Base-by-base conservation (phyloP, 2,888 invertebrate genomes). In the Mylabris sibirica region DNA sequence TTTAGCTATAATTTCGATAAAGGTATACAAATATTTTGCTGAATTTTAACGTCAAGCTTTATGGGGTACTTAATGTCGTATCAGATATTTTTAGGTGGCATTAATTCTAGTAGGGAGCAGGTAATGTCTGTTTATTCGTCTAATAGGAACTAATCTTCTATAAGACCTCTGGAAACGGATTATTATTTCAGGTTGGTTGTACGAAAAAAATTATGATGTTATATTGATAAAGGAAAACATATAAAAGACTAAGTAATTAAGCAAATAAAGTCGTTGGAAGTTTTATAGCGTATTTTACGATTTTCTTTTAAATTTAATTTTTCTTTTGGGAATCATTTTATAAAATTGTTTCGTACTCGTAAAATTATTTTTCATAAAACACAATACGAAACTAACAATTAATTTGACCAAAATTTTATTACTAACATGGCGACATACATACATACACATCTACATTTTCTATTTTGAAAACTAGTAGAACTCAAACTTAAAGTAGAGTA, bases 181-280 rank as follows among this genome's bases (percentile, higher is more conserved):
- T 75, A 74, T 70, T 72, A 72, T 73, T 67, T 68, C 70, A 67
- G 65, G 57, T 57, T 53, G 53, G 53, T 12, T 57, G 24, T 57
- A 57, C n/a, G 22, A 20, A 70, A 66, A 72, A 71, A 69, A 65
- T 71, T 73, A 72, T 22, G 53, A 57, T 22, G 57, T 71, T 70
- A 72, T 73, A 71, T 75, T 70, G 75, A 75, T 71, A 73, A 75
- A 76, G 71, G 72, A 74, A 65, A 74, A 75, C 72, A 74, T 68
- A 74, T 75, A 75, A 76, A 77, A 78, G 75, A 72, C 74, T 76
- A 74, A 77, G 79, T 79, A 79, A 79, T 79, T 78, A 79, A 76
- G 76, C 75, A 79, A 78, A 78, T 76, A 78, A 76, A 78, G 74
- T 72, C 76, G 70, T 70, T 70, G 69, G 68, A 62, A 67, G 60